Base-by-base conservation (phyloP, 35 echinoderm and acorn worm genomes). In the Ptychodera flava region DNA sequence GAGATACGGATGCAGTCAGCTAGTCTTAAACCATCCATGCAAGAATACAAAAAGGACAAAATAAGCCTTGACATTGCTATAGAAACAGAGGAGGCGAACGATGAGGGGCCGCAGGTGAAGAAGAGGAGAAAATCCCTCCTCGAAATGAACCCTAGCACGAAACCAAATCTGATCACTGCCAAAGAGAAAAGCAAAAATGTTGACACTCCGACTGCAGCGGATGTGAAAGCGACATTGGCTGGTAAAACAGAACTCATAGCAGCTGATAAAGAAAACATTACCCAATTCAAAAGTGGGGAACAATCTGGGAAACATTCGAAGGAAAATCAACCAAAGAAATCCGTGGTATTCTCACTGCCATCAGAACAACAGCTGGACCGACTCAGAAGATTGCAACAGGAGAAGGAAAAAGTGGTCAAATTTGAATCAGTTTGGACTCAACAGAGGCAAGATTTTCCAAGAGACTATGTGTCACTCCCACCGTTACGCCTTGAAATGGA, bases 11-110 rank as follows among this genome's bases (percentile, higher is more conserved):
- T 28, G 82, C 34, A 37, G 35, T 36, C 16, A 35, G 37, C 35
- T 37, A 36, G 37, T 30, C 1, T 83, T 1, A 83, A 36, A 37
- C 82, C 82, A 36, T 83, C 82, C 1, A 83, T 36, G 31, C 82
- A 83, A 83, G 16, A 36, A 35, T 83, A 83, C 28, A 36, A 27
- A 83, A 83, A 83, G 28, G 82, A 83, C 35, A 83, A 83, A 83
- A 83, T 83, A 0, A 35, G 28, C 37, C 2, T 83, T 37, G 16
- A 34, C 22, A n/a, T 14, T 83, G 33, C 34, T n/a, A 30, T 36
- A 10, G 82, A 22, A 30, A 83, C 30, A 30, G 31, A 37, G 10
- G 82, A 37, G 27, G 80, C 2, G 6, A 33, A 27, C 31, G 82
- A 83, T 16, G 30, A 10, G 12, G 82, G 37, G 15, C 2, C 37